Conservation (phyloP, 2,797 vertebrate genomes). For the Alfaro cultratus region DNA sequence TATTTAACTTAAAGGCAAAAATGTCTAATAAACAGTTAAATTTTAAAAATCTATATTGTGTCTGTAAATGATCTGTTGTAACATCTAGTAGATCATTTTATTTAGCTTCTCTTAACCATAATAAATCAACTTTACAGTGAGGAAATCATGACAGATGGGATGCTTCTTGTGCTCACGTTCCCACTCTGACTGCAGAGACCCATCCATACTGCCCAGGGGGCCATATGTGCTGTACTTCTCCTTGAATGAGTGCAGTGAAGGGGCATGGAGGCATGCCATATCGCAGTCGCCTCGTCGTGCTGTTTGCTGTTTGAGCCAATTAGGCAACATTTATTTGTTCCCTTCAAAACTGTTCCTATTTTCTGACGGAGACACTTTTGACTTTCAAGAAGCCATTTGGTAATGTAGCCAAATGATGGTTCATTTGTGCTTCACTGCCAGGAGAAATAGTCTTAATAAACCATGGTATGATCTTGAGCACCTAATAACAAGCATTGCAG, state of each 20-base stretch:
- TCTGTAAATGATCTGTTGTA: neutral
- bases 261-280: conserved; percentile 69
- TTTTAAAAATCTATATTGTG: neutral
- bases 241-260: conserved; percentile 68
- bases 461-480: conserved; percentile 30
- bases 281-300: conserved; percentile 21
- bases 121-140: conserved; percentile 66
- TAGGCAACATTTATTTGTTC: conserved; percentile 10
- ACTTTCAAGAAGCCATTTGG: conserved; percentile 7
- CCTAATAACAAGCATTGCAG: conserved; percentile 25
- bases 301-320: conserved; percentile 17
- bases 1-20: neutral
- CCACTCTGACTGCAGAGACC: conserved; percentile 65
- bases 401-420: conserved; percentile 7
- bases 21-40: neutral
- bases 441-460: conserved; percentile 18
- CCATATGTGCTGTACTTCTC: conserved; percentile 75
- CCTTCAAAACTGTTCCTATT: neutral
- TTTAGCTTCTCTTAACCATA: conserved; percentile 49
- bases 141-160: conserved; percentile 74
- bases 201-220: conserved; percentile 74
- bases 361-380: neutral
- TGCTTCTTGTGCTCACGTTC: conserved; percentile 63
- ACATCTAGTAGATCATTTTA: conserved; percentile 17
- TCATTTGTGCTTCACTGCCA: conserved; percentile 8